Percentiles rank a stretch among this genome's conserved stretches.
These are phyloP conservation scores for Uria lomvia DNA, from an alignment of 2,113 vertebrate genomes.

Conservation along the genomic window DNA sequence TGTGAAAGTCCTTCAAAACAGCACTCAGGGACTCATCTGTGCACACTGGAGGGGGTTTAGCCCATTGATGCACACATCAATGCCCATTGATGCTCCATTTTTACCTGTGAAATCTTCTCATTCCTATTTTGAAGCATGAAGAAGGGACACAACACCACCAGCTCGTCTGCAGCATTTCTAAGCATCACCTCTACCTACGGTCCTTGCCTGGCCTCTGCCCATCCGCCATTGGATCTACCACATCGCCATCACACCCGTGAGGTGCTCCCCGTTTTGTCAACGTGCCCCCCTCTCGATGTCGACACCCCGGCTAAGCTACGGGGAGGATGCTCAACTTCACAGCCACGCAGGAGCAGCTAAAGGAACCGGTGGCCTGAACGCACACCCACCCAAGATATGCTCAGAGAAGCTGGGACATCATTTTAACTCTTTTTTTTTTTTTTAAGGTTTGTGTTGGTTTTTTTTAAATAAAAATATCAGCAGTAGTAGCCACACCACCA, in stretches of 20 bases:
- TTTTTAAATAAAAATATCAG: not conserved
- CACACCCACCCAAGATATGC: rapidly evolving
- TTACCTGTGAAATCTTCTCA: not conserved
- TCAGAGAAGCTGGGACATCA: not conserved
- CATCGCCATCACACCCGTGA: rapidly evolving
- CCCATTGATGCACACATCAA: not conserved
- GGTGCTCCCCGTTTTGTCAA: not conserved
- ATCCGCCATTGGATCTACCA: not conserved
- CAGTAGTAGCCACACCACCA: not conserved
- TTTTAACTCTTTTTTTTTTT: not conserved
- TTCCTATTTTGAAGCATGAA: not conserved
- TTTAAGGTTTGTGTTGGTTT: not conserved
- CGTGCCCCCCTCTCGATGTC: rapidly evolving
- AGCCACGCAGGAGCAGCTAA: not conserved
- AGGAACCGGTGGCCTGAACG: not conserved
- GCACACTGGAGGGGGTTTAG: not conserved
- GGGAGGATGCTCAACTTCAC: not conserved
- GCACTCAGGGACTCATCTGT: not conserved
- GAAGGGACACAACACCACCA: rapidly evolving
- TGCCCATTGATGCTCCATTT: not conserved
- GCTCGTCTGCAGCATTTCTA: not conserved
- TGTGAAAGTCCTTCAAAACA: not conserved
- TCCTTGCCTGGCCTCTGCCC: not conserved
- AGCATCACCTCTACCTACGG: not conserved
- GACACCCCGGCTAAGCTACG: rapidly evolving